These are phyloP conservation scores for Amniataba percoides DNA, from an alignment of 2,797 vertebrate genomes.

Conservation along the genomic window DNA sequence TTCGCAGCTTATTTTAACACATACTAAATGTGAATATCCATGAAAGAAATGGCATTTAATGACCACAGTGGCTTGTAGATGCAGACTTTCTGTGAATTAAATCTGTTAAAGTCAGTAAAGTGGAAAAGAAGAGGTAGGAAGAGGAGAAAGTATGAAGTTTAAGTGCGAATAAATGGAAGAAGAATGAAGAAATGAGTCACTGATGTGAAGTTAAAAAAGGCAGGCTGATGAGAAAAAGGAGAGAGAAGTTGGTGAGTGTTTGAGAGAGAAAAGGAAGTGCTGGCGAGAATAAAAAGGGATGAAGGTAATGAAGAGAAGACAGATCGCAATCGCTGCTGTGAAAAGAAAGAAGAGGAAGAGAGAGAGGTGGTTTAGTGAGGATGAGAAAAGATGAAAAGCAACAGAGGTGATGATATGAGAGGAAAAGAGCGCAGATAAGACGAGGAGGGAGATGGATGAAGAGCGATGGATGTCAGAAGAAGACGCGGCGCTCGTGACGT, in stretches of 20 bases:
- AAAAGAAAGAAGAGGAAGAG: background rate
- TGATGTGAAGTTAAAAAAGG: background rate
- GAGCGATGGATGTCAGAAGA: background rate
- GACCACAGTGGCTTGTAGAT: background rate
- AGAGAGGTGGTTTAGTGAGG: background rate
- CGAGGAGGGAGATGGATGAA: background rate
- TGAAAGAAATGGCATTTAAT: background rate
- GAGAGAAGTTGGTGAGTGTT: background rate
- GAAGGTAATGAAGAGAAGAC: slow-evolving; percentile 7
- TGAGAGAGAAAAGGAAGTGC: background rate
- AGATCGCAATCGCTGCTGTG: background rate
- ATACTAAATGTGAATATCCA: background rate
- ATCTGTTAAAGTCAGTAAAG: background rate
- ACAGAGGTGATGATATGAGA: slow-evolving; percentile 14
- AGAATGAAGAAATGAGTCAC: slow-evolving; percentile 12
- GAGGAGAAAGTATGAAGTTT: background rate
- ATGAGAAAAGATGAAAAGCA: background rate
- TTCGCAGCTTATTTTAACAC: background rate
- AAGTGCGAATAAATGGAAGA: slow-evolving; percentile 7
- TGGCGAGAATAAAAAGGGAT: background rate
- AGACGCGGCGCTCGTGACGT: background rate
- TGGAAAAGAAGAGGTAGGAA: background rate
- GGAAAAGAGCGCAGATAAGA: slow-evolving; percentile 3
- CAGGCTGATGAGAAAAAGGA: background rate
- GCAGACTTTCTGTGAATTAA: too few species aligned